phyloP scores from a whole-genome alignment of 2,888 invertebrate genomes.

The Caenorhabditis japonica region DNA sequence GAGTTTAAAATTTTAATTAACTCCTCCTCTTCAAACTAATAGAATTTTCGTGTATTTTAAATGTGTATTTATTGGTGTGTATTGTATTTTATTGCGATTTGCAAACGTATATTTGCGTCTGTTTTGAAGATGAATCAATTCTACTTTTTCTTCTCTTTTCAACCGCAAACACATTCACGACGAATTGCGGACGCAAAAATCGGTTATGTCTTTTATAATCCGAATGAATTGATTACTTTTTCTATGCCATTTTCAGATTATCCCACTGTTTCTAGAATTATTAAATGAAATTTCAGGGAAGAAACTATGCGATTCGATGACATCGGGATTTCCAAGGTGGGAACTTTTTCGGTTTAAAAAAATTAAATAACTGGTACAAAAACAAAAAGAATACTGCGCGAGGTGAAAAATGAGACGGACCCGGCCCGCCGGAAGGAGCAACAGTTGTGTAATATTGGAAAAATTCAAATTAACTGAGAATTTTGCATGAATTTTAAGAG shows the following conservation, averaged over 20 bases:
- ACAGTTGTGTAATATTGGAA: too few species aligned
- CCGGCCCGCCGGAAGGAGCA: too few species aligned
- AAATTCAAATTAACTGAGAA: too few species aligned
- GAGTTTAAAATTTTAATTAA: constrained; percentile 30
- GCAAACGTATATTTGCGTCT: constrained; percentile 1
- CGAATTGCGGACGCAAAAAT: constrained; percentile 9
- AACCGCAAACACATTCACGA: constrained; percentile 22
- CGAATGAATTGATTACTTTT: constrained; percentile 26
- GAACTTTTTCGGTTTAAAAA: not conserved
- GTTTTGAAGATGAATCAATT: not conserved
- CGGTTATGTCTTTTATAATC: constrained; percentile 8
- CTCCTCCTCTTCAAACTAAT: constrained; percentile 3
- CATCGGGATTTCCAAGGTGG: constrained; percentile 50
- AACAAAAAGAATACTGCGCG: too few species aligned
- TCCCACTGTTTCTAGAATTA: not conserved
- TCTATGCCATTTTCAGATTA: not conserved
- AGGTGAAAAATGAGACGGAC: too few species aligned
- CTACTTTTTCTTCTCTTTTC: not conserved
- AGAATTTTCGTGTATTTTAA: constrained; percentile 18
- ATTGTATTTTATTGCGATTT: constrained; percentile 10
- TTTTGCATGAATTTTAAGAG: too few species aligned
- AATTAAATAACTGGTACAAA: not conserved
- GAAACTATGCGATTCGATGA: constrained; percentile 58
- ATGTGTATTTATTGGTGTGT: constrained; percentile 11
- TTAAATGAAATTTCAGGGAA: not conserved